Evolutionary conservation across 2,113 vertebrate genomes (phyloP), one percentile per base, ranked within the genome.

Genomic region (Tilapia sparmanii): DNA sequence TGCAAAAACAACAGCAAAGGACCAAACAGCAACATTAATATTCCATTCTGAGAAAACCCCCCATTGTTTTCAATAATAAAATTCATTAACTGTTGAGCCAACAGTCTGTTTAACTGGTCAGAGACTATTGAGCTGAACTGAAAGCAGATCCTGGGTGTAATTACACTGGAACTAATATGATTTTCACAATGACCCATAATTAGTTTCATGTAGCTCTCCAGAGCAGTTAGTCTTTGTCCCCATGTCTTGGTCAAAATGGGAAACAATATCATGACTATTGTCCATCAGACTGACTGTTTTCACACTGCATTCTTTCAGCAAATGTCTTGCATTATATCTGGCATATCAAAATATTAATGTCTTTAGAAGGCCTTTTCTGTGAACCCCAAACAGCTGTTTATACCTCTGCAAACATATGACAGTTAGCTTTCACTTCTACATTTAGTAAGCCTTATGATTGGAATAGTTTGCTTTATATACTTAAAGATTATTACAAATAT

Each of bases 111-210:
- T 2, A 7, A 81, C 73, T 86, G 79, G 87, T 85, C 86, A 86
- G 80, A 87, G 89, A 79, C 84, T 31, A 29, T 53, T 57, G 47
- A 87, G 81, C 73, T 38, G 22, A 86, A 85, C 85, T 89, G 84
- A 87, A 86, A 91, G 89, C 87, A 85, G 83, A 82, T 84, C 86
- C 81, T 52, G 73, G 26, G 26, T 78, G 45, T 89, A 91, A 94
- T 94, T 92, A 88, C 88, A 87, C 89, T 90, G 93, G 89, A 94
- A 94, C 93, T 92, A 93, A 94, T 91, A 90, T 91, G 93, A 90
- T 92, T 94, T 93, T 90, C 88, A 87, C 84, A 93, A 93, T 93
- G 82, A 93, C 81, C 84, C 89, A 87, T 93, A 91, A 94, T 91
- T 86, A 93, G 68, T 90, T 87, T 86, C 63, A 93, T 87, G 66